Conservation (phyloP, 1,140 invertebrate genomes). For the Pogonognathellus flavescens region DNA sequence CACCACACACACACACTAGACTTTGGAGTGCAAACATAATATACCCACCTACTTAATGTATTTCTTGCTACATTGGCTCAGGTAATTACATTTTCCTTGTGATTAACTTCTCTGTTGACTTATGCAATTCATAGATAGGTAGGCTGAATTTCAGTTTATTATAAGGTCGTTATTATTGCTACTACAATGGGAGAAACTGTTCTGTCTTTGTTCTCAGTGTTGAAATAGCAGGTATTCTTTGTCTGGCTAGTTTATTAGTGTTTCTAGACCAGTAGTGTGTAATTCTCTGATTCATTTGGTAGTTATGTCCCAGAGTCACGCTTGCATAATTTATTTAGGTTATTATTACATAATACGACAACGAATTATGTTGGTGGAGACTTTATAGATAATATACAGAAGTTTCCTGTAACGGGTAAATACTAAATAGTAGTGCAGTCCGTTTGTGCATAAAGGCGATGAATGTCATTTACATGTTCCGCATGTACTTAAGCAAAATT, state of each 20-base stretch:
- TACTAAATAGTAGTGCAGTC: no score
- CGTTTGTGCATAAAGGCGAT: neutral
- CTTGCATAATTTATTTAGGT: slow-evolving; percentile 36
- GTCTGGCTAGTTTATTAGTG: neutral
- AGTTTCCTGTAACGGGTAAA: no score
- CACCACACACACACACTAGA: no score
- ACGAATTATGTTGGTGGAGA: slow-evolving; percentile 8
- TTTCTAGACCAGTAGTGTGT: neutral
- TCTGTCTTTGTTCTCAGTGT: neutral
- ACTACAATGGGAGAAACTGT: neutral
- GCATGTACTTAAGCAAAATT: neutral
- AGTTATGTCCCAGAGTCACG: slow-evolving; percentile 38
- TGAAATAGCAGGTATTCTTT: neutral
- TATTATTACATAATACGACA: slow-evolving; percentile 4
- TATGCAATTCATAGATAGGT: neutral
- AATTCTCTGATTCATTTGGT: neutral
- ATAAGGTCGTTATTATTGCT: neutral
- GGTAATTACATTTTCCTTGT: no score
- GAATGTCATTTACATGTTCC: slow-evolving; percentile 36
- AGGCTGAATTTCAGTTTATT: neutral
- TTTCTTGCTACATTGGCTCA: neutral
- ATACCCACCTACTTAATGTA: neutral
- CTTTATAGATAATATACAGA: no score
- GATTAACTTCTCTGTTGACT: no score
- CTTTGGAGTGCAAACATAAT: no score